Percentiles rank a stretch among this genome's conserved stretches.
phyloP scores from a whole-genome alignment of 2,797 vertebrate genomes.

The Hoplostethus atlanticus region DNA sequence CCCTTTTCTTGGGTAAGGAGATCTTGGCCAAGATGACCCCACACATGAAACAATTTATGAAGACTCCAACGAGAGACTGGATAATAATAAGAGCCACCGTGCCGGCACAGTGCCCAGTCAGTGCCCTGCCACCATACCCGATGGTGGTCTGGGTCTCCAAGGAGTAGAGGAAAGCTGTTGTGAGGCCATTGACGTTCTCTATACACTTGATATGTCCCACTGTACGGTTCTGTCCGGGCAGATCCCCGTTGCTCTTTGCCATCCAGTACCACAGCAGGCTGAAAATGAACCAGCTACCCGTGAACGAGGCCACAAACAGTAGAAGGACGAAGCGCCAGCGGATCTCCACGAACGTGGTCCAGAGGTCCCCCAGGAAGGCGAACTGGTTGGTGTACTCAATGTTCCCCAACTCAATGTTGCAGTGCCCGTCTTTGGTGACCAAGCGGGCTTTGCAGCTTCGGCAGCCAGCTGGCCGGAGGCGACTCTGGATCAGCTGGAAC shows the following conservation, averaged over 20 bases:
- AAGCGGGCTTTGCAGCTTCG: slow-evolving; percentile 84
- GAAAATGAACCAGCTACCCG: slow-evolving; percentile 86
- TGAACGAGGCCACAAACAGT: slow-evolving; percentile 79
- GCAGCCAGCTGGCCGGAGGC: slow-evolving; percentile 79
- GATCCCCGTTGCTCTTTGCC: slow-evolving; percentile 80
- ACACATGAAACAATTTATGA: slow-evolving; percentile 96
- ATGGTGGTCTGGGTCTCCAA: slow-evolving; percentile 97
- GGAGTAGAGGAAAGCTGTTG: slow-evolving; percentile 95
- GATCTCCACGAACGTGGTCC: slow-evolving; percentile 88
- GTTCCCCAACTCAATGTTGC: slow-evolving; percentile 96
- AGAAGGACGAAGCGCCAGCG: slow-evolving; percentile 84
- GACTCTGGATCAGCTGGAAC: slow-evolving; percentile 89
- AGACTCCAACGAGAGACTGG: slow-evolving; percentile 91
- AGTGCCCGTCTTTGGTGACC: slow-evolving; percentile 95
- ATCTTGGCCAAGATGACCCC: slow-evolving; percentile 96
- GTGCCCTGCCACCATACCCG: slow-evolving; percentile 91
- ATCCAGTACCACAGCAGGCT: slow-evolving; percentile 87
- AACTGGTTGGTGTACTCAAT: slow-evolving; percentile 87
- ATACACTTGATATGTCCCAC: slow-evolving; percentile 88
- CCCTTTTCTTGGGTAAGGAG: slow-evolving; percentile 92
- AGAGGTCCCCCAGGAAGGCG: slow-evolving; percentile 93
- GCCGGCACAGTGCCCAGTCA: slow-evolving; percentile 90
- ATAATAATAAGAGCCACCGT: slow-evolving; percentile 91
- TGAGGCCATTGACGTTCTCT: slow-evolving; percentile 90
- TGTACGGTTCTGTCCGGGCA: slow-evolving; percentile 72